These are phyloP conservation scores for human (Homo sapiens) DNA, from an alignment of 2,113 vertebrate species.

Conservation along the genomic window DNA sequence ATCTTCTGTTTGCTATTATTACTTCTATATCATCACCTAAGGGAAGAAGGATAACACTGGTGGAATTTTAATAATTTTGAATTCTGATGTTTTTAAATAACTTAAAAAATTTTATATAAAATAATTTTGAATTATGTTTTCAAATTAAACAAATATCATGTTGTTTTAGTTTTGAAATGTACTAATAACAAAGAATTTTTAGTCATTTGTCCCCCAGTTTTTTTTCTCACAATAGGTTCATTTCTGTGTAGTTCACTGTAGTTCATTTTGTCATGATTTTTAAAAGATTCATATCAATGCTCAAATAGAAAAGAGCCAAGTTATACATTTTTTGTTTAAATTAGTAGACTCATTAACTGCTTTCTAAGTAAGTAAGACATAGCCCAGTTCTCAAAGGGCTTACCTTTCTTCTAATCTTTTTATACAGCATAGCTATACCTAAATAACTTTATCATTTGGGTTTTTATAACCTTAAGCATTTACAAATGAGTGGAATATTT, in stretches of 20 bases:
- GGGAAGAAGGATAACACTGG: neutral
- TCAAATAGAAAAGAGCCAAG: neutral
- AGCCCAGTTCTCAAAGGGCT: neutral
- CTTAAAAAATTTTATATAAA: neutral
- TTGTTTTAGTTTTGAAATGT: neutral
- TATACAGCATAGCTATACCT: neutral
- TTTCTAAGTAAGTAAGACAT: neutral
- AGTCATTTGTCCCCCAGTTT: neutral
- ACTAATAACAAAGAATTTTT: constrained; percentile 15
- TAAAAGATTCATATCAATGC: neutral
- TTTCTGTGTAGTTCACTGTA: neutral
- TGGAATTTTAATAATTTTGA: constrained; percentile 9
- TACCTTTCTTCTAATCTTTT: neutral
- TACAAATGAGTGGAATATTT: neutral
- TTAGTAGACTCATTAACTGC: neutral
- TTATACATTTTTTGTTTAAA: neutral
- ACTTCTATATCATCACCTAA: neutral
- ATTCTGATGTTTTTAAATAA: neutral
- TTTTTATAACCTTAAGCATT: neutral
- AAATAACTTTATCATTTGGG: neutral
- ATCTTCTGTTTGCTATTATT: neutral
- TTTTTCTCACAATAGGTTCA: neutral
- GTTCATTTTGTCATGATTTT: neutral
- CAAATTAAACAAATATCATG: neutral
- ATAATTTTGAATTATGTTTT: constrained; percentile 29